phyloP scores from a whole-genome alignment of 2,888 invertebrate genomes.

The Drepanosiphum platanoidis region DNA sequence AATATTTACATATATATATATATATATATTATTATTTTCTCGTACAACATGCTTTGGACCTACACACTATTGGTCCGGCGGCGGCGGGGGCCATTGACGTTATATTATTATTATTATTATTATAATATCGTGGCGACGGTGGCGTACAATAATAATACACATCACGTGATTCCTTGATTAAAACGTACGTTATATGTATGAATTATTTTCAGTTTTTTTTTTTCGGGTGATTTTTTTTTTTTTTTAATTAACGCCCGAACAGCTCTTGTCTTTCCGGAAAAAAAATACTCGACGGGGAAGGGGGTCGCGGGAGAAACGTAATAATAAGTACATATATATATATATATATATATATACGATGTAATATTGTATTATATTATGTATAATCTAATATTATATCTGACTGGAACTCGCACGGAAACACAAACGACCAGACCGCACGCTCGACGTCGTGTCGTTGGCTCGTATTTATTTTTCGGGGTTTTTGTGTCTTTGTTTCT shows the following conservation, averaged over 20 bases:
- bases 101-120: background rate
- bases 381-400: conserved; percentile 21
- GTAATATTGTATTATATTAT: background rate
- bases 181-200: no score
- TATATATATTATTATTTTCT: background rate
- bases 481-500: background rate
- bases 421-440: conserved; percentile 28
- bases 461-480: conserved; percentile 40
- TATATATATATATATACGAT: background rate
- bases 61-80: conserved; percentile 13
- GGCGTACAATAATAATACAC: background rate
- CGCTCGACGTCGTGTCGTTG: conserved; percentile 41
- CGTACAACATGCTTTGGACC: background rate
- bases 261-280: background rate
- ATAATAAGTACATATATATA: background rate
- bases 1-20: background rate
- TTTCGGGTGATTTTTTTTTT: no score
- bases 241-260: conserved; percentile 24
- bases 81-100: conserved; percentile 16
- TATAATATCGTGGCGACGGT: background rate
- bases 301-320: background rate
- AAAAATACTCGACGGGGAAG: background rate
- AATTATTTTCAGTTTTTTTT: background rate
- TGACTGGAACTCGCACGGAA: background rate
- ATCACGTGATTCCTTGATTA: conserved; percentile 2